Conservation (phyloP, 2,113 vertebrate species). For the Micromys minutus region DNA sequence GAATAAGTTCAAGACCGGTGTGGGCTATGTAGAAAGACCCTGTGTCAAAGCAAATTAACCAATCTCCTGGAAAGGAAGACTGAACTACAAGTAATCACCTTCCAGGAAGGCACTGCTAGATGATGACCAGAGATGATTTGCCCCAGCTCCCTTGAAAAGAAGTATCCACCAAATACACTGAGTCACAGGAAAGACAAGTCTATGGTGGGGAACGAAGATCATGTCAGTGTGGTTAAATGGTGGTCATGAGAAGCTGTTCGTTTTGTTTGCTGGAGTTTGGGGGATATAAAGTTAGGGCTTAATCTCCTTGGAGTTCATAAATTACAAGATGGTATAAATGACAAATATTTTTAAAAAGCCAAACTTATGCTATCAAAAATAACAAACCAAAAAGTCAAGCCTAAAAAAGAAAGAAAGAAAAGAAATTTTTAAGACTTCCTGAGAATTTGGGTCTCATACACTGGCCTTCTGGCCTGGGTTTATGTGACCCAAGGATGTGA, state of each 20-base stretch:
- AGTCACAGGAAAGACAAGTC: not conserved
- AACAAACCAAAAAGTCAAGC: constrained; percentile 35
- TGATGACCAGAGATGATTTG: not conserved
- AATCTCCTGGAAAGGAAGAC: not conserved
- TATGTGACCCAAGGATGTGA: constrained; percentile 54
- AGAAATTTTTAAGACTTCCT: constrained; percentile 51
- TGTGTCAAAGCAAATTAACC: not conserved
- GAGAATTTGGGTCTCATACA: constrained; percentile 57
- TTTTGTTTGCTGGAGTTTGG: constrained; percentile 37
- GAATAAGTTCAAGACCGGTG: not conserved
- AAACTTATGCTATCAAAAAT: constrained; percentile 58
- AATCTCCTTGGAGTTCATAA: constrained; percentile 35
- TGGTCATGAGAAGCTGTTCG: constrained; percentile 20
- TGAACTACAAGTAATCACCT: constrained; percentile 16
- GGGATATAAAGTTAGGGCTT: not conserved
- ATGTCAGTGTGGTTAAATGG: constrained; percentile 2
- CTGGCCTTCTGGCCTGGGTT: constrained; percentile 64
- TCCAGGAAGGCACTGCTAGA: not conserved
- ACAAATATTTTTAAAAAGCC: constrained; percentile 35
- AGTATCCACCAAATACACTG: constrained; percentile 22
- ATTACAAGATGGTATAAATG: constrained; percentile 22
- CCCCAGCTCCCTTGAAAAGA: constrained; percentile 5
- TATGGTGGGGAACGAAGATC: not conserved
- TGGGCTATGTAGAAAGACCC: not conserved
- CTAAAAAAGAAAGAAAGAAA: no score